These are phyloP conservation scores for Corythoichthys haematopterus DNA, from an alignment of 2,113 vertebrate species.

Conservation along the genomic window DNA sequence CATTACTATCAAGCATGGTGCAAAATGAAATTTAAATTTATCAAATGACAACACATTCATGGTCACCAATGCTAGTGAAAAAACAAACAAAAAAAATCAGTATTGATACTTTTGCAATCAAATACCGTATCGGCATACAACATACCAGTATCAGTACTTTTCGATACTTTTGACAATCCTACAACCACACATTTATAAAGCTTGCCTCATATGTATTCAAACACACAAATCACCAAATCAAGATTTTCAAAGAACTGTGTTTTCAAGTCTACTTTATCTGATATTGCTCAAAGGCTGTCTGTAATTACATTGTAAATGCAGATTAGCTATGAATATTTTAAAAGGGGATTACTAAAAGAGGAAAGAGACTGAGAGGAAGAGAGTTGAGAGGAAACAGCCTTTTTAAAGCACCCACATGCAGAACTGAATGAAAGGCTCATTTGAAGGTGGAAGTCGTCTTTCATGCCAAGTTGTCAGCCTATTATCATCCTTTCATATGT, in stretches of 20 bases:
- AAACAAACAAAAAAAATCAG: too few relatives aligned
- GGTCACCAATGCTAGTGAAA: too few relatives aligned
- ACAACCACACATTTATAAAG: constrained; percentile 13
- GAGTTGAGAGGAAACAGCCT: constrained; percentile 47
- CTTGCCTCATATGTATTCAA: constrained; percentile 43
- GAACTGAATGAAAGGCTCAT: constrained; percentile 67
- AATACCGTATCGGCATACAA: too few relatives aligned
- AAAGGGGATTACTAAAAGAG: constrained; percentile 69
- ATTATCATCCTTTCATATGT: constrained; percentile 76
- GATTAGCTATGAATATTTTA: constrained; percentile 75
- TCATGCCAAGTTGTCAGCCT: constrained; percentile 70
- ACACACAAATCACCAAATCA: constrained; percentile 47
- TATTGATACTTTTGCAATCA: too few relatives aligned
- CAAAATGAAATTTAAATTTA: too few relatives aligned
- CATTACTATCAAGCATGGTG: too few relatives aligned
- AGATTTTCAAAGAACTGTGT: constrained; percentile 49
- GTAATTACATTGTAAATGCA: constrained; percentile 74
- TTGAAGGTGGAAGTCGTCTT: constrained; percentile 63
- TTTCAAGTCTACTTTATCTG: constrained; percentile 51
- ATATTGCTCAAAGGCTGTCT: constrained; percentile 62
- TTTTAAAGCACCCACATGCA: constrained; percentile 57
- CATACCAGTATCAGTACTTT: too few relatives aligned
- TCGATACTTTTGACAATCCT: constrained; percentile 2
- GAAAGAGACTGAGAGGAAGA: constrained; percentile 53
- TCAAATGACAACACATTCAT: too few relatives aligned